These are phyloP conservation scores for Saturnia pavonia DNA, from an alignment of 2,888 invertebrate genomes.

Conservation along the genomic window DNA sequence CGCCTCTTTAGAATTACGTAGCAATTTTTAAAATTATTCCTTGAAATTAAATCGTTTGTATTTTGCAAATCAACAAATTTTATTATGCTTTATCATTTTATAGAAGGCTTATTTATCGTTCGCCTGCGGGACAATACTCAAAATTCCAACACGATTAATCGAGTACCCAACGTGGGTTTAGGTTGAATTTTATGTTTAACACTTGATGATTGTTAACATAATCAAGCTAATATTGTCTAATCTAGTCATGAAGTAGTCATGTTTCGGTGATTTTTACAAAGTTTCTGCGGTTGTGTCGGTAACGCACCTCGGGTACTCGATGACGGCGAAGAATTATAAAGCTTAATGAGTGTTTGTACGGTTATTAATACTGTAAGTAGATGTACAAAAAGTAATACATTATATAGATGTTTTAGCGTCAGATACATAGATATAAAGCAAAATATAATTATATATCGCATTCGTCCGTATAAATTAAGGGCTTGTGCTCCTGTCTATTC, in stretches of 20 bases:
- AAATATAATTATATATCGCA: conserved; percentile 80
- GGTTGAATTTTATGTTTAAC: conserved; percentile 31
- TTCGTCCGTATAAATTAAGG: conserved; percentile 82
- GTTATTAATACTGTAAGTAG: conserved; percentile 81
- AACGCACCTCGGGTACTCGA: conserved; percentile 72
- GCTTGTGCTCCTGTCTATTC: conserved; percentile 81
- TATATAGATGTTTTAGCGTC: conserved; percentile 81
- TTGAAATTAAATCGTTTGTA: background rate
- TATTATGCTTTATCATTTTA: background rate
- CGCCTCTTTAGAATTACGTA: background rate
- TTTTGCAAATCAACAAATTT: background rate
- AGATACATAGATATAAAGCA: conserved; percentile 82
- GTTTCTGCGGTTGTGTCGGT: conserved; percentile 45
- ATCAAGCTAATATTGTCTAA: conserved; percentile 36
- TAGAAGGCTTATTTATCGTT: conserved; percentile 41
- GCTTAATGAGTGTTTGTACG: conserved; percentile 81
- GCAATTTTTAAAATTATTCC: background rate
- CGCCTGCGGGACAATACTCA: conserved; percentile 76
- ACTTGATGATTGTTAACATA: conserved; percentile 38
- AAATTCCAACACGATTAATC: conserved; percentile 62
- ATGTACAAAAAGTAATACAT: conserved; percentile 82
- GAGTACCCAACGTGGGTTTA: conserved; percentile 70
- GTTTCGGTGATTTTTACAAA: conserved; percentile 19
- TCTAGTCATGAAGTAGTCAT: conserved; percentile 56
- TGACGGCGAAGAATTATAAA: conserved; percentile 61